phyloP scores from a whole-genome alignment of 2,797 vertebrate genomes.

The Psittacula echo region DNA sequence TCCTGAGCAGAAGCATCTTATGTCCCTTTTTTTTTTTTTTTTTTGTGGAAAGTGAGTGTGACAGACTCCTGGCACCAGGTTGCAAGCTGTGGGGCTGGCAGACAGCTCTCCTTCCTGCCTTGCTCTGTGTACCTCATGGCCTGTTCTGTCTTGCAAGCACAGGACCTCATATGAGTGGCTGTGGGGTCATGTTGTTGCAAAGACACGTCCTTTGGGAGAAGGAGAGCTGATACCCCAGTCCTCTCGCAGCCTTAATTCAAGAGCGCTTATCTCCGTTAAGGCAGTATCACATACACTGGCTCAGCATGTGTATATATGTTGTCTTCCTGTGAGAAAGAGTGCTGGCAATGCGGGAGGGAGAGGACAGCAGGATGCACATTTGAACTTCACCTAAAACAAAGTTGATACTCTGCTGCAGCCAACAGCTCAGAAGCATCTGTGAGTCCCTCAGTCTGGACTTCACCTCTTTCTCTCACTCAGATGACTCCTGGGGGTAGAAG shows the following conservation, averaged over 20 bases:
- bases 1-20: not conserved
- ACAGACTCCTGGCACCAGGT: not conserved
- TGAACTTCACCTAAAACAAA: not conserved
- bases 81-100: rapidly evolving
- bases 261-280: not conserved
- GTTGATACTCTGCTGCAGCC: not conserved
- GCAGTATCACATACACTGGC: not conserved
- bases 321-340: not conserved
- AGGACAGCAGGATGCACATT: not conserved
- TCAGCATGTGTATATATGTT: rapidly evolving
- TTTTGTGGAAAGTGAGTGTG: not conserved
- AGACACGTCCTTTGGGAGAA: not conserved
- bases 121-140: rapidly evolving
- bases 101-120: not conserved
- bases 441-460: not conserved
- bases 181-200: rapidly evolving
- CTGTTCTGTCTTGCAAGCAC: rapidly evolving
- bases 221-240: not conserved
- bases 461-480: not conserved
- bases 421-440: not conserved
- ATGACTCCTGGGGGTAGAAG: not conserved
- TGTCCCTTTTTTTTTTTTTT: not conserved
- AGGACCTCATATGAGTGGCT: not conserved
- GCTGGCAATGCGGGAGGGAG: not conserved
- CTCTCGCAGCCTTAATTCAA: not conserved